phyloP scores from a whole-genome alignment of 2,113 vertebrate genomes.

The Cynopterus brachyotis region DNA sequence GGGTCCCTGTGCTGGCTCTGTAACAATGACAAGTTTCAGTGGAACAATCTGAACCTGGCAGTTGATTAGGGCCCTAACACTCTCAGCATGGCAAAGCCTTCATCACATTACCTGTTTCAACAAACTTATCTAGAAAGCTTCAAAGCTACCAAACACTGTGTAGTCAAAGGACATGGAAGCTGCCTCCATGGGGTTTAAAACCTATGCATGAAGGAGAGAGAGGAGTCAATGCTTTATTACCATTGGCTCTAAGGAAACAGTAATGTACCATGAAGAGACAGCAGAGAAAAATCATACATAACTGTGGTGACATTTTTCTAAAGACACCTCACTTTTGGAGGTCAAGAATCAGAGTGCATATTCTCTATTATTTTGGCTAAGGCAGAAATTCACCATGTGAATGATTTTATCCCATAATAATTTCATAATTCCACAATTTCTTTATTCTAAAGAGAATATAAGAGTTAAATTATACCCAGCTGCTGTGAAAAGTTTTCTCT shows the following conservation, averaged over 20 bases:
- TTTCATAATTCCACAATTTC: constrained; percentile 57
- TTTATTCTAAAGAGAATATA: constrained; percentile 36
- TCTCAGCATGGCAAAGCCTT: neutral
- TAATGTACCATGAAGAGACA: neutral
- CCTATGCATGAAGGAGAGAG: neutral
- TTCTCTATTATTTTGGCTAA: constrained; percentile 69
- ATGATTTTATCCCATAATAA: constrained; percentile 70
- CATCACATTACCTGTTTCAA: neutral
- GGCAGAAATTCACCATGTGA: constrained; percentile 69
- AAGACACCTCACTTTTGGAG: constrained; percentile 51
- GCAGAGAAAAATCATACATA: constrained; percentile 56
- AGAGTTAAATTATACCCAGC: constrained; percentile 35
- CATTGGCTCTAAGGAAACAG: neutral
- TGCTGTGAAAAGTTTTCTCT: constrained; percentile 37
- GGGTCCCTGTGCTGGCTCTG: neutral
- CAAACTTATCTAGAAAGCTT: neutral
- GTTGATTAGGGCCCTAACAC: neutral
- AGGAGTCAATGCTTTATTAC: constrained; percentile 10
- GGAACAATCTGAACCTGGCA: neutral
- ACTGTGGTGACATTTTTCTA: constrained; percentile 68
- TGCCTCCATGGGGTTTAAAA: neutral
- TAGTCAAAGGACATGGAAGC: constrained; percentile 13
- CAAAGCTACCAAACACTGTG: neutral
- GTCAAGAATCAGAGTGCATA: constrained; percentile 33
- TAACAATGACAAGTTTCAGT: neutral